Base-by-base conservation (phyloP, 2,113 vertebrate genomes). In the Rhinichthys klamathensis region DNA sequence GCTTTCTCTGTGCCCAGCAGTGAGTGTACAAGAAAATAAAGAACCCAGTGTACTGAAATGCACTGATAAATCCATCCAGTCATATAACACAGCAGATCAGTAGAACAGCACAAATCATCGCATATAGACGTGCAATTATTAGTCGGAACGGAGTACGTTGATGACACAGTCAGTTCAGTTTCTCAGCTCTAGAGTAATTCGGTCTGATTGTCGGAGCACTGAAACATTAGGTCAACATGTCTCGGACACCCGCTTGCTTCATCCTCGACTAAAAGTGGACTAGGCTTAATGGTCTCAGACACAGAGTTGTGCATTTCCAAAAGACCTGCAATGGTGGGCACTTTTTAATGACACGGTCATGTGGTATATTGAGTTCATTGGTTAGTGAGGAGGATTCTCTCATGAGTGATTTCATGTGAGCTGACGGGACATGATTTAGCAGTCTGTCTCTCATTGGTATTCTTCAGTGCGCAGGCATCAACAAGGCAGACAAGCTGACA, bases 401-500 rank as follows among this genome's bases (percentile, higher is more conserved):
- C 54, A 8, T 27, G 44, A 63, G 78, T 46, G 44, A 49, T 80
- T 65, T 61, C 35, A 67, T 23, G n/a, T 80, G n/a, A 80, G 16
- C 78, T 46, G 25, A 21, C 46, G 46, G 16, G 25, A 54, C 74
- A 76, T 54, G 74, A 51, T 54, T 51, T 18, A 32, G 44, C 74
- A 76, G 60, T 80, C 46, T 21, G 25, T 51, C 58, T 81, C 60
- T 67, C 79, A 81, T 49, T 81, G 79, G 60, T 67, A 32, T 69
- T 46, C 46, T 15, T 81, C 61, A 61, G 21, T 61, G 32, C 10
- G 8, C n/a, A 58, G 54, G 23, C 23, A 11, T 60, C 21, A 25
- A 16, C 30, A 60, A 77, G 30, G 75, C 75, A 51, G 44, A 35
- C 44, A 67, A 89, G 80, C 83, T 91, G 84, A 91, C 85, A 63